Conservation (phyloP, 2,113 vertebrate genomes). For the Cyanoderma ruficeps region DNA sequence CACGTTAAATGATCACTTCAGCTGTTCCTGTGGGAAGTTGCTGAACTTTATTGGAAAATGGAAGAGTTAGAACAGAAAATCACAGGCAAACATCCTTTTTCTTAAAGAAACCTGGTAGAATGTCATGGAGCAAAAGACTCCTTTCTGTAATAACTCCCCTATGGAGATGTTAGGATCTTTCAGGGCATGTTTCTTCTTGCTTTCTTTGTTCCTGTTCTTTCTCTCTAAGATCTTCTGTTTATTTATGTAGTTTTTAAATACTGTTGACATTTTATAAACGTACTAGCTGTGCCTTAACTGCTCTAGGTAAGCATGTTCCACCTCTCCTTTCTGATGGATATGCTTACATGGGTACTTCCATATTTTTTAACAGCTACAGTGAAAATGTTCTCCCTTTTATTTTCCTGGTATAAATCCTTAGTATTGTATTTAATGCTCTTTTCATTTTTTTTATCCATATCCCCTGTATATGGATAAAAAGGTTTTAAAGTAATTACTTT, state of each 20-base stretch:
- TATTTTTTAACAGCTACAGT: neutral
- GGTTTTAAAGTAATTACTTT: too few relatives aligned
- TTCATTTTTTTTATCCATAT: neutral
- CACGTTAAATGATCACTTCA: neutral
- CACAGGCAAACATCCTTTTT: neutral
- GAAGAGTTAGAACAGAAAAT: neutral
- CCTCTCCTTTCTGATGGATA: neutral
- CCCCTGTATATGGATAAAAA: neutral
- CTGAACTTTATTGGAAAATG: neutral
- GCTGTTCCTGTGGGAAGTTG: neutral
- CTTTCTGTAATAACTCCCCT: neutral
- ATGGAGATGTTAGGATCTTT: neutral
- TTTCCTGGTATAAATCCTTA: neutral
- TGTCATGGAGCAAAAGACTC: neutral
- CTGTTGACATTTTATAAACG: neutral
- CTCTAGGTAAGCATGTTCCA: neutral
- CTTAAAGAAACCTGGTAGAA: neutral
- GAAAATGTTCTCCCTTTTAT: neutral
- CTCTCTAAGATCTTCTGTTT: neutral
- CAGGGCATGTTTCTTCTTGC: neutral
- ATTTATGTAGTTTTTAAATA: neutral
- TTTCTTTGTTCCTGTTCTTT: neutral
- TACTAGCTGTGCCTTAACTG: neutral
- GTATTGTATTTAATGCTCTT: neutral
- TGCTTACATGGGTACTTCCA: neutral